phyloP scores from a whole-genome alignment of 2,888 invertebrate genomes.

The Apamea crenata region DNA sequence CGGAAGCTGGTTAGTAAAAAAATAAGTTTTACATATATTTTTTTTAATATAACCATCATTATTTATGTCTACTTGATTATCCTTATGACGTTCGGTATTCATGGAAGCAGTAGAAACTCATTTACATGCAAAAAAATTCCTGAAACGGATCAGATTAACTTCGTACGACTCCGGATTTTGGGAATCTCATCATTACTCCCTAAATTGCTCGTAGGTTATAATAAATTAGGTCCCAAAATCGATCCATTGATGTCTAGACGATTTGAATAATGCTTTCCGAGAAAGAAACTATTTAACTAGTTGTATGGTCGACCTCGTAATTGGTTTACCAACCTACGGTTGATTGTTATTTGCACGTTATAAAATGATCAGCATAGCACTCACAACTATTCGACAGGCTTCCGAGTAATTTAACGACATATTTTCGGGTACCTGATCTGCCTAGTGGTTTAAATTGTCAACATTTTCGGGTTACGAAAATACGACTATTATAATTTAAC shows the following conservation, averaged over 20 bases:
- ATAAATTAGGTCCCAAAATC: constrained; percentile 7
- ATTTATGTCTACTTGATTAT: too few relatives aligned
- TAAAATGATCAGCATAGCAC: not conserved
- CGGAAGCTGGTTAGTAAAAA: too few relatives aligned
- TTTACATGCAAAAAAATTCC: not conserved
- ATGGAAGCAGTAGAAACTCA: not conserved
- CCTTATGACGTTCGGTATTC: not conserved
- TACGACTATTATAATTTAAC: too few relatives aligned
- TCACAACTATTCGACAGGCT: too few relatives aligned
- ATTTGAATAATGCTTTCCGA: not conserved
- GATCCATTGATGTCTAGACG: constrained; percentile 12
- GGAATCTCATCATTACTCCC: not conserved
- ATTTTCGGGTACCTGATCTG: too few relatives aligned
- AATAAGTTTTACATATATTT: too few relatives aligned
- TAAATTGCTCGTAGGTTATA: not conserved
- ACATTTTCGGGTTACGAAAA: too few relatives aligned
- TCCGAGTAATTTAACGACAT: too few relatives aligned
- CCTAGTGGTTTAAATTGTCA: too few relatives aligned
- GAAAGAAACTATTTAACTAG: not conserved
- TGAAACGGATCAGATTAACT: not conserved
- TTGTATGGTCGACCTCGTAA: not conserved
- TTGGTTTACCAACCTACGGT: too few relatives aligned
- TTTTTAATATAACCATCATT: too few relatives aligned
- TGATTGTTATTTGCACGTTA: not conserved
- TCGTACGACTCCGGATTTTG: not conserved